Evolutionary conservation across 2,888 invertebrate genomes (phyloP), one percentile per base, ranked within the genome.

Genomic region (Cantharis flavilabris): DNA sequence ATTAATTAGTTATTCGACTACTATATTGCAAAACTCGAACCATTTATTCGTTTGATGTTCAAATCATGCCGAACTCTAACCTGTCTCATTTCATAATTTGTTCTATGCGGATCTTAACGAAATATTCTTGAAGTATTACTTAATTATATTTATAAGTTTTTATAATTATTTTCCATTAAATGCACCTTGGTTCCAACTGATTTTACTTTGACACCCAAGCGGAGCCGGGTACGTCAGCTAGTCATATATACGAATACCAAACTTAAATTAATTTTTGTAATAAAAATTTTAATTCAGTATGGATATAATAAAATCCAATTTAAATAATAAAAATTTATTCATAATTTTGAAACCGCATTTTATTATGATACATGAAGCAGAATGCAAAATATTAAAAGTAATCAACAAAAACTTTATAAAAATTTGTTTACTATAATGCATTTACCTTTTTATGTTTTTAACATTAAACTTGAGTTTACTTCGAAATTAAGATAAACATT

Each of bases 401-500:
- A 65, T 65, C 23, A 67, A 67, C 23, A 65, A 65, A 20, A 20
- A 18, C 20, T 13, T 18, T 10, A 65, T 13, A 67, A 67, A 67
- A 67, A 20, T 67, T 65, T 64, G 20, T 67, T 23, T 20, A 20
- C 23, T 67, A 67, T 26, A 23, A 67, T 23, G 26, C 23, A 26
- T 67, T 67, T 23, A 67, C 20, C 65, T 67, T 67, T 67, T 67
- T 67, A 67, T n/a, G 20, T 73, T 73, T 63, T 70, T 67, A 73
- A 69, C 63, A 63, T 70, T 73, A 63, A 73, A 73, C 70, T 73
- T 70, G 65, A 67, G 65, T 65, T 33, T 70, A 63, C 28, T 33
- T 70, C 30, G 63, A 73, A 73, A 73, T 63, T 70, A 70, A 69
- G 70, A 33, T 73, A 70, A 63, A 14, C 62, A 63, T 70, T 73